phyloP scores from a whole-genome alignment of 2,113 vertebrate species.

The Lagopus leucura region DNA sequence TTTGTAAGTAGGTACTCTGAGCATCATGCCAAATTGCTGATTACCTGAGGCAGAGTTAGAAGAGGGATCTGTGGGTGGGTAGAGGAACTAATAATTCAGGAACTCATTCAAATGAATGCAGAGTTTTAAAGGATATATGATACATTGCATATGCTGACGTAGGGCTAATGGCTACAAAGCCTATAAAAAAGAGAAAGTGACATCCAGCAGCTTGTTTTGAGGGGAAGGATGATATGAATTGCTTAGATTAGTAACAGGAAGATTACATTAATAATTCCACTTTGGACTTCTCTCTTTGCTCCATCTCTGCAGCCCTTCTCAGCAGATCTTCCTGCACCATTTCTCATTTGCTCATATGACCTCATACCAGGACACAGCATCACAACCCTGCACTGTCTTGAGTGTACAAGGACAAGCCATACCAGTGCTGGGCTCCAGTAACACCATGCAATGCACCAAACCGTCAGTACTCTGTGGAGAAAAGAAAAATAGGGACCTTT shows the following conservation, averaged over 20 bases:
- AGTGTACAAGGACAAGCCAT: not conserved
- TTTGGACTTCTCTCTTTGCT: not conserved
- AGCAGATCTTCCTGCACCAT: not conserved
- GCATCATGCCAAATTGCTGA: constrained; percentile 34
- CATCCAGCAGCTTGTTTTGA: constrained; percentile 45
- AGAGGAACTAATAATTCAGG: constrained; percentile 69
- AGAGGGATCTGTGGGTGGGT: not conserved
- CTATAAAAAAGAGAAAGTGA: constrained; percentile 17
- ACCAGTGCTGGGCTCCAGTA: not conserved
- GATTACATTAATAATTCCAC: constrained; percentile 20
- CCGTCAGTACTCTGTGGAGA: not conserved
- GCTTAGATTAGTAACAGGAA: not conserved
- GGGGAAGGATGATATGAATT: constrained; percentile 1
- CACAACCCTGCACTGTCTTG: not conserved
- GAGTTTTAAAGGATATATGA: constrained; percentile 25
- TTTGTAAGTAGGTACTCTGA: constrained; percentile 44
- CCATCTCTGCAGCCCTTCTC: not conserved
- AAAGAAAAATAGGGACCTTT: constrained; percentile 41
- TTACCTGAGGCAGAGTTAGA: constrained; percentile 26
- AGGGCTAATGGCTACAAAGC: constrained; percentile 42
- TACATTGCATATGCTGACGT: constrained; percentile 31
- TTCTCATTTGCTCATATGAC: not conserved
- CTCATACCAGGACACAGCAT: not conserved
- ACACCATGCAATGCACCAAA: constrained; percentile 38
- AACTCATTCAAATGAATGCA: constrained; percentile 41